These are phyloP conservation scores for Apocheima hispidaria DNA, from an alignment of 2,888 invertebrate genomes.

Conservation along the genomic window DNA sequence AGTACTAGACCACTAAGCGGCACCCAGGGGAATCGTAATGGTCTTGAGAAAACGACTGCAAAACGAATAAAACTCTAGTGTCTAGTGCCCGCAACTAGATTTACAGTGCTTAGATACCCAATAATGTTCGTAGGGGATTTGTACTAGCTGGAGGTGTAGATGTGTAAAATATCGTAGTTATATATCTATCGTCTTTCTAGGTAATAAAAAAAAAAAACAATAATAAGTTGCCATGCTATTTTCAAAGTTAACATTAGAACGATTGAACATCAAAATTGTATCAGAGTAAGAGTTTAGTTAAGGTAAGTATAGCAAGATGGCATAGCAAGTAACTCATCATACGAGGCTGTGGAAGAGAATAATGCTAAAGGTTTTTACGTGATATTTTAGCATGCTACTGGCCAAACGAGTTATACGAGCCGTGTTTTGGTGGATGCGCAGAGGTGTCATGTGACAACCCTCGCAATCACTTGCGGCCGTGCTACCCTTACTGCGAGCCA, in stretches of 20 bases:
- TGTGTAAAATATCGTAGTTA: slow-evolving; percentile 33
- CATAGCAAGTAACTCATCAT: background rate
- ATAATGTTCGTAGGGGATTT: slow-evolving; percentile 61
- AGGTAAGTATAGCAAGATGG: too few species aligned
- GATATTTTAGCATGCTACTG: slow-evolving; percentile 72
- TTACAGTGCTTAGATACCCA: slow-evolving; percentile 67
- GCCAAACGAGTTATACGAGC: slow-evolving; percentile 78
- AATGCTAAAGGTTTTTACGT: background rate
- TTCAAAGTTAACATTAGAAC: too few species aligned
- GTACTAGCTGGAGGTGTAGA: slow-evolving; percentile 44
- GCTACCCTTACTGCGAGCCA: slow-evolving; percentile 82
- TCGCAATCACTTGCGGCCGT: slow-evolving; percentile 77
- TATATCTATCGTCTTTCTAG: slow-evolving; percentile 24
- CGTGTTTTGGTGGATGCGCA: slow-evolving; percentile 80
- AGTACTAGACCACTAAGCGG: slow-evolving; percentile 57
- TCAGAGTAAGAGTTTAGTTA: too few species aligned
- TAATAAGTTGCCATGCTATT: too few species aligned
- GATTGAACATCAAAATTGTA: too few species aligned
- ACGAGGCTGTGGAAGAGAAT: background rate
- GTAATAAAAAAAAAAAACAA: too few species aligned
- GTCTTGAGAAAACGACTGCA: slow-evolving; percentile 71
- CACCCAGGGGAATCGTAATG: slow-evolving; percentile 73
- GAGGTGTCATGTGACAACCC: slow-evolving; percentile 82
- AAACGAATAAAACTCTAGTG: slow-evolving; percentile 71
- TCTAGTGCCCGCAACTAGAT: slow-evolving; percentile 64